Conservation (phyloP, 2,888 invertebrate species). For the Drosophila austrosaltans region DNA sequence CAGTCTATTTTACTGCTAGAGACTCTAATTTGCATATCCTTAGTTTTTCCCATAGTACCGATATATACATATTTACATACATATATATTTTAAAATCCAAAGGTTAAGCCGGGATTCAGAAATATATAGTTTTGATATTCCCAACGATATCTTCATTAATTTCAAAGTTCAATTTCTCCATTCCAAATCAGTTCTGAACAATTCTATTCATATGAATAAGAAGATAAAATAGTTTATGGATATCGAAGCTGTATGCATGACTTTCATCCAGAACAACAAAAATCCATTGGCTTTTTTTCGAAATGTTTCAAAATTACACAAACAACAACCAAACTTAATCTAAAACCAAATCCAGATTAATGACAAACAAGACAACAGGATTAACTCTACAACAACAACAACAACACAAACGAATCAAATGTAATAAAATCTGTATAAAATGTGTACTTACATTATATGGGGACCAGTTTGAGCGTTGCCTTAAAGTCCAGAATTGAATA, state of each 20-base stretch:
- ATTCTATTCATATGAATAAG: not conserved
- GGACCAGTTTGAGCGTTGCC: conserved; percentile 74
- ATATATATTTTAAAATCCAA: no score
- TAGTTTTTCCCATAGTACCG: not conserved
- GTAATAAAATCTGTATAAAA: conserved; percentile 32
- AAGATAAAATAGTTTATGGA: not conserved
- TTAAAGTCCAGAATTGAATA: conserved; percentile 47
- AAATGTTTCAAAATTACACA: conserved; percentile 18
- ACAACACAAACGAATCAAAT: conserved; percentile 8
- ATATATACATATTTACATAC: not conserved
- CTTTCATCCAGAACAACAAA: not conserved
- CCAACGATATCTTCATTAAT: not conserved
- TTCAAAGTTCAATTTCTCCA: not conserved
- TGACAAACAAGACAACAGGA: conserved; percentile 7
- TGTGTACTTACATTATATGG: conserved; percentile 47
- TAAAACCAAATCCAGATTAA: conserved; percentile 32
- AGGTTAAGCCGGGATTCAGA: not conserved
- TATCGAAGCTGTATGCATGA: not conserved
- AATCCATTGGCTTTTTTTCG: conserved; percentile 4
- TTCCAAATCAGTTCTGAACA: no score
- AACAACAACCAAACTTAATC: conserved; percentile 20
- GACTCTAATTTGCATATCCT: conserved; percentile 16
- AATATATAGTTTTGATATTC: not conserved
- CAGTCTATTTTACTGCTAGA: conserved; percentile 12
- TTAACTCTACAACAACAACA: not conserved